Evolutionary conservation across 2,888 invertebrate genomes (phyloP).

Genomic region (Alloplasta piceator): DNA sequence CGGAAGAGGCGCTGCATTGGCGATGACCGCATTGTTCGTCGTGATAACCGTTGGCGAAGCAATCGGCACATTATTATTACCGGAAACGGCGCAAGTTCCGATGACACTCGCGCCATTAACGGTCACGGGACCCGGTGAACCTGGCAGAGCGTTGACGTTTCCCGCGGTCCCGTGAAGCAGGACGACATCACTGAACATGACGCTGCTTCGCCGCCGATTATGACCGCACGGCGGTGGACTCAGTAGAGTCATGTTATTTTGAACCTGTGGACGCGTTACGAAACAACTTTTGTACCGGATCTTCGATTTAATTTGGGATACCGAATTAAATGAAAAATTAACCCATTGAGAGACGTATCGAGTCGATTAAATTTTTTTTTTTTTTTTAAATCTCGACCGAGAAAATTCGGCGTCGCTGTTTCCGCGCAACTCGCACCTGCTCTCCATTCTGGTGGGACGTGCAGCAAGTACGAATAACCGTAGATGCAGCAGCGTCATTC

Average conservation of each 20-base stretch:
- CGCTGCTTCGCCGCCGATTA: constrained; percentile 90
- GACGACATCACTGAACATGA: constrained; percentile 95
- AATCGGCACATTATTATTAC: constrained; percentile 40
- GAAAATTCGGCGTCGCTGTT: too few relatives aligned
- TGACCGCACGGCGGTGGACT: constrained; percentile 91
- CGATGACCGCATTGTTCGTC: constrained; percentile 44
- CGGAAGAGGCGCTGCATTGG: constrained; percentile 74
- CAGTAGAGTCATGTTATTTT: constrained; percentile 83
- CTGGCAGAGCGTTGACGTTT: constrained; percentile 79
- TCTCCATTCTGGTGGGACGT: constrained; percentile 50
- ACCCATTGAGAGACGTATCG: too few relatives aligned
- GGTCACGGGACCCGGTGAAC: constrained; percentile 69
- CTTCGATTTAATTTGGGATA: too few relatives aligned
- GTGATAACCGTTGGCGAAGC: constrained; percentile 2
- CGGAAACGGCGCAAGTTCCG: not conserved
- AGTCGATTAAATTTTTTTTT: too few relatives aligned
- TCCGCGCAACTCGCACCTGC: not conserved
- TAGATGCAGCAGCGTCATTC: not conserved
- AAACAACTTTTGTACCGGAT: too few relatives aligned
- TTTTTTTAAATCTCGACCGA: too few relatives aligned
- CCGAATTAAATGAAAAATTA: too few relatives aligned
- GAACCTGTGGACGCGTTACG: constrained; percentile 12
- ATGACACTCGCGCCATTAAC: not conserved
- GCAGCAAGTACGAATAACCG: constrained; percentile 53
- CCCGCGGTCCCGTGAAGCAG: constrained; percentile 87